Conservation (phyloP, 2,113 vertebrate species). For the Pteronura brasiliensis region DNA sequence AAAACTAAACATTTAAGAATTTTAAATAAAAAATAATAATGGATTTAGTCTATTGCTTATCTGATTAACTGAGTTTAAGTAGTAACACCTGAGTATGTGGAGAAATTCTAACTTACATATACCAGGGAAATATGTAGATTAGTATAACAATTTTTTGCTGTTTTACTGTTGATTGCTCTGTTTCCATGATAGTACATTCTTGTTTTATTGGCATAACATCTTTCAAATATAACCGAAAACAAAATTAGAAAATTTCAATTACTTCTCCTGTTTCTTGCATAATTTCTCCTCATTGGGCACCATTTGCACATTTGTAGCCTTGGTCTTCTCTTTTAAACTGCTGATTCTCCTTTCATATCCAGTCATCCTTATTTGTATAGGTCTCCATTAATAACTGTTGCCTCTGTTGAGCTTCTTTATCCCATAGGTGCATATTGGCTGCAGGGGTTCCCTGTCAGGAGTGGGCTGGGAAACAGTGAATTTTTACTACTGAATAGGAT, state of each 20-base stretch:
- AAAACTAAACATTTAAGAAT: constrained; percentile 26
- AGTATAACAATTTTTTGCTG: not conserved
- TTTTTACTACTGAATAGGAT: constrained; percentile 13
- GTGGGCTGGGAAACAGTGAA: not conserved
- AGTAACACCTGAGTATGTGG: not conserved
- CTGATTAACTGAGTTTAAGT: not conserved
- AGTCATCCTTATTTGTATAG: not conserved
- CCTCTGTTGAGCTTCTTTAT: not conserved
- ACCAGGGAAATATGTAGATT: not conserved
- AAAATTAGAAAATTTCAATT: not conserved
- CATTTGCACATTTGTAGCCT: not conserved
- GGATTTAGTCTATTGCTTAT: not conserved
- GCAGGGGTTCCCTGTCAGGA: not conserved
- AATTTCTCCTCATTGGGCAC: not conserved
- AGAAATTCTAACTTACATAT: constrained; percentile 11
- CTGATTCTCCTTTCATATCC: not conserved
- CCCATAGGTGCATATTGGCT: not conserved
- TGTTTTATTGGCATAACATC: not conserved
- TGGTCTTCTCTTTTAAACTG: constrained; percentile 10
- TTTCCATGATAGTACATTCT: not conserved
- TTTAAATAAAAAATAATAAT: not conserved
- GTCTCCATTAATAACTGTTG: not conserved
- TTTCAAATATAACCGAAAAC: constrained; percentile 27
- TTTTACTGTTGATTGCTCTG: not conserved
- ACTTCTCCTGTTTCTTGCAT: not conserved